phyloP scores from a whole-genome alignment of 2,888 invertebrate species.

The Coecobrya sp. region DNA sequence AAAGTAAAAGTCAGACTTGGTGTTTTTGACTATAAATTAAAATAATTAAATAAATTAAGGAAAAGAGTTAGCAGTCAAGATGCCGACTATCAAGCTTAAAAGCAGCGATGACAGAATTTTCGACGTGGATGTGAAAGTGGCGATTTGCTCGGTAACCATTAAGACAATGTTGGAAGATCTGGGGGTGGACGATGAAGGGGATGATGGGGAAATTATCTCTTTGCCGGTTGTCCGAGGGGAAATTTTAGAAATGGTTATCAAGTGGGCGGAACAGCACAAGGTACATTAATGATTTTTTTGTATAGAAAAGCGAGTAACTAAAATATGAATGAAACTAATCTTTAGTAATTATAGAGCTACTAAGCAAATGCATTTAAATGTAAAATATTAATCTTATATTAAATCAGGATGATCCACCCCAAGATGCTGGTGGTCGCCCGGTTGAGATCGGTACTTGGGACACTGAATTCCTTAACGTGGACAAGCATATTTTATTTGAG shows the following conservation, averaged over 20 bases:
- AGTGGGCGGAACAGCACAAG: constrained; percentile 63
- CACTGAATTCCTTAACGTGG: constrained; percentile 99
- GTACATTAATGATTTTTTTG: constrained; percentile 95
- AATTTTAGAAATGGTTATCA: constrained; percentile 94
- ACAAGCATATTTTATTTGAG: constrained; percentile 98
- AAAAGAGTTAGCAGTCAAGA: too few species aligned
- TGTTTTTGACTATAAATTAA: too few species aligned
- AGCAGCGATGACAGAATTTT: constrained; percentile 98
- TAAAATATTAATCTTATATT: not conserved
- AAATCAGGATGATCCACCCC: constrained; percentile 89
- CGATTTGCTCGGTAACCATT: constrained; percentile 98
- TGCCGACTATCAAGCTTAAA: constrained; percentile 98
- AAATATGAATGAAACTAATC: not conserved
- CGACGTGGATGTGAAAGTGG: constrained; percentile 92
- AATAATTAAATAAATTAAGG: too few species aligned
- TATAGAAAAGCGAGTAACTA: constrained; percentile 53
- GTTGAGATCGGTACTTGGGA: constrained; percentile 98
- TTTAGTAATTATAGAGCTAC: too few species aligned
- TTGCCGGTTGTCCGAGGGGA: constrained; percentile 99
- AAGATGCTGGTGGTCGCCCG: constrained; percentile 97
- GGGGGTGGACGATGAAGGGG: constrained; percentile 89
- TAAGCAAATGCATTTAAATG: too few species aligned
- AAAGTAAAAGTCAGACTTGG: too few species aligned
- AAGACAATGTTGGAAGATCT: constrained; percentile 98
- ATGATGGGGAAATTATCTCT: constrained; percentile 94